Evolutionary conservation across 2,888 invertebrate genomes (phyloP), one percentile per base, ranked within the genome.

Genomic region (Cantharis flavilabris): DNA sequence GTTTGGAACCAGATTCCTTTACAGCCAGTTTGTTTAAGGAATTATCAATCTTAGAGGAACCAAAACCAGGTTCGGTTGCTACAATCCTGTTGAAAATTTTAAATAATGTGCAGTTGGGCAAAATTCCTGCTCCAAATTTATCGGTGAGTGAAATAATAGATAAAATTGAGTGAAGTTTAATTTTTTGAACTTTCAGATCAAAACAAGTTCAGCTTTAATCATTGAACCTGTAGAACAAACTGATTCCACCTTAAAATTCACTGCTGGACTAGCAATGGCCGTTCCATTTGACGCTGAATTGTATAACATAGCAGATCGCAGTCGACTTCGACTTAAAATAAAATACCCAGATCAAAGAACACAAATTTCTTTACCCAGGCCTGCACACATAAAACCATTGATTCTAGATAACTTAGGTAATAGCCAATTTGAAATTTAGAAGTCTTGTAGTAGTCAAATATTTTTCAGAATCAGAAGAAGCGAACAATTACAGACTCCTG

Each of bases 301-400:
- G 80, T 90, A 92, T 81, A 94, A 97, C 88, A 90, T 98, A 75
- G 91, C 93, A 62, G 92, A 94, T 84, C 92, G 95, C 0, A 90
- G 90, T 70, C 92, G 94, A 77, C 89, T 98, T 83, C 91, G 97
- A 79, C 92, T 98, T 80, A 94, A 96, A 89, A 94, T 97, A 28
- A 93, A 94, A 81, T 98, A 98, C 89, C 98, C 98, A 0, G 98
- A 98, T 90, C 96, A 97, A 84, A 93, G 95, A 85, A 92, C 94
- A 76, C 96, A 97, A 86, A 91, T 97, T 76, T 91, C 97, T 76
- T 91, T 95, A 75, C 98, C 97, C 3, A 92, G 94, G 70, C 89
- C 92, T 9, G 91, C 93, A 73, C 96, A 97, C 85, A 91, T 98
- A 83, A 92, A 94, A 49, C 91, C 93, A 71, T 91, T 94, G 83